These are phyloP conservation scores for Coleophora flavipennella DNA, from an alignment of 2,888 invertebrate genomes.

Conservation along the genomic window DNA sequence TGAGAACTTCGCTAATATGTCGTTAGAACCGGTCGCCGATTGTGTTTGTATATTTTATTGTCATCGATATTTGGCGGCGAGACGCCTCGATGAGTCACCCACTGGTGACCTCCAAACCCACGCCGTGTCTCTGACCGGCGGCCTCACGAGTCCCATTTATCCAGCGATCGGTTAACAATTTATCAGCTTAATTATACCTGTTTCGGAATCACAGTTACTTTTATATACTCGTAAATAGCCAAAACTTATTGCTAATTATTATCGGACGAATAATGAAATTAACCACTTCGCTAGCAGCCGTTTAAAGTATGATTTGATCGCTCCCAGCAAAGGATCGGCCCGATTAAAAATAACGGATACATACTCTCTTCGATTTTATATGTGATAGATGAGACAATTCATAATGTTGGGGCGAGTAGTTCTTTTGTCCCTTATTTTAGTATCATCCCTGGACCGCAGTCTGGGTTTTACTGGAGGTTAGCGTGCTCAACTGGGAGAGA, in stretches of 20 bases:
- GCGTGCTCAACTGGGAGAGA: too few species aligned
- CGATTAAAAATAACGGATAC: slow-evolving; percentile 8
- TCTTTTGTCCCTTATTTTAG: neutral
- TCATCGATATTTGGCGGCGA: slow-evolving; percentile 41
- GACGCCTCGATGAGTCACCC: too few species aligned
- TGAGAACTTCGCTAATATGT: too few species aligned
- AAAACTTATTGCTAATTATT: slow-evolving; percentile 8
- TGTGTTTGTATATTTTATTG: slow-evolving; percentile 29
- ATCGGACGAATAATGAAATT: too few species aligned
- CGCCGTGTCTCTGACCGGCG: slow-evolving; percentile 35
- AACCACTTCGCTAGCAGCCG: too few species aligned
- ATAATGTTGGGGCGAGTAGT: slow-evolving; percentile 4
- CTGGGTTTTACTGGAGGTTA: neutral
- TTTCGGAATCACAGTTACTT: slow-evolving; percentile 20
- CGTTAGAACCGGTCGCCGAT: slow-evolving; percentile 26
- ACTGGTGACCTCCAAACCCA: slow-evolving; percentile 1
- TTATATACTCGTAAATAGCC: slow-evolving; percentile 6
- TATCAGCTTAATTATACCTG: slow-evolving; percentile 29
- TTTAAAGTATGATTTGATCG: slow-evolving; percentile 2
- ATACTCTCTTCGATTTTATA: slow-evolving; percentile 7
- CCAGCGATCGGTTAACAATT: slow-evolving; percentile 20
- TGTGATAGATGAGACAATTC: slow-evolving; percentile 11
- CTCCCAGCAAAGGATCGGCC: slow-evolving; percentile 4
- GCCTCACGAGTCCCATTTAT: slow-evolving; percentile 35
- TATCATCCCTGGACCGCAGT: neutral